Conservation (phyloP, 2,797 vertebrate species). For the Sparidentex hasta region DNA sequence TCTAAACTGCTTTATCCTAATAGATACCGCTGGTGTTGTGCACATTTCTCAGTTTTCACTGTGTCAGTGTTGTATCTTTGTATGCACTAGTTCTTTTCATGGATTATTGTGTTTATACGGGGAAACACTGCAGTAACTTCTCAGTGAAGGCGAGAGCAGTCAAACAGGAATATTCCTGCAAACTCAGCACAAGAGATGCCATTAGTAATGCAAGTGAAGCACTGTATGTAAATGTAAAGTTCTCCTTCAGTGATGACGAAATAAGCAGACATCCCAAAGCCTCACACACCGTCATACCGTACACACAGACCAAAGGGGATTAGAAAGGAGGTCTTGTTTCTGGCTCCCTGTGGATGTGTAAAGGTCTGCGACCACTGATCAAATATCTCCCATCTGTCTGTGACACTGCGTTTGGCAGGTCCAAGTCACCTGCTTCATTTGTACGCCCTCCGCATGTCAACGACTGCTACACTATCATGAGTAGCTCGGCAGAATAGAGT, state of each 20-base stretch:
- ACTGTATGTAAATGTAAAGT: background rate
- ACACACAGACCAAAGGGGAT: slow-evolving; percentile 24
- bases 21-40: background rate
- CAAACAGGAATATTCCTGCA: slow-evolving; percentile 1
- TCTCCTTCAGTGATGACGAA: background rate
- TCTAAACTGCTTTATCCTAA: background rate
- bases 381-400: slow-evolving; percentile 68
- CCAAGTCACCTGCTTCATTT: slow-evolving; percentile 67
- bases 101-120: background rate
- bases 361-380: slow-evolving; percentile 68
- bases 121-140: background rate
- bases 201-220: background rate
- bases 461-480: slow-evolving; percentile 32
- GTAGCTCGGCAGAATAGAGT: slow-evolving; percentile 18
- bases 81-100: background rate
- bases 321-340: slow-evolving; percentile 22
- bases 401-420: slow-evolving; percentile 43
- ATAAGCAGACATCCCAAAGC: no score
- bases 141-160: background rate
- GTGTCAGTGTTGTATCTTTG: background rate
- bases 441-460: slow-evolving; percentile 62
- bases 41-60: background rate
- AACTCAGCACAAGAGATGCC: background rate
- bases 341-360: slow-evolving; percentile 42
- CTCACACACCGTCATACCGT: background rate